Percentiles rank a stretch among this genome's conserved stretches.
These are phyloP conservation scores for Clavelina lepadiformis DNA, from an alignment of 23 tunicate species.

Conservation along the genomic window DNA sequence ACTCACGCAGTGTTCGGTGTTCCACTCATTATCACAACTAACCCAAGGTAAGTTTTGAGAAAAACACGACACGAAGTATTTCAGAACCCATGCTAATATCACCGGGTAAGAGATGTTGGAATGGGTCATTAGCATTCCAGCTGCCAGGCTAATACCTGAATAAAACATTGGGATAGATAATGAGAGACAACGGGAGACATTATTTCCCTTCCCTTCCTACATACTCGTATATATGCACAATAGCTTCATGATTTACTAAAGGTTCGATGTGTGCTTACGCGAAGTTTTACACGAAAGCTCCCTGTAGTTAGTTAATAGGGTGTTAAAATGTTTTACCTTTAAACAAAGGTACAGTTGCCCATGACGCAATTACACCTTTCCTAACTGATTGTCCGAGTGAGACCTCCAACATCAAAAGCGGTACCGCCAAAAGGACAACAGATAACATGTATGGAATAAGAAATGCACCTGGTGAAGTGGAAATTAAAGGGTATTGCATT, in stretches of 20 bases:
- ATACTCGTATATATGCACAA: too few species aligned
- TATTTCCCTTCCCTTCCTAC: too few species aligned
- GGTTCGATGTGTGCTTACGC: too few species aligned
- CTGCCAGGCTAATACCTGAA: neutral
- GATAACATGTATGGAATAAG: neutral
- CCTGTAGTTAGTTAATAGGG: neutral
- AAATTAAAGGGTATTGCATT: too few species aligned
- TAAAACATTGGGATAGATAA: too few species aligned
- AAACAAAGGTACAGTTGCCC: slow-evolving; percentile 3
- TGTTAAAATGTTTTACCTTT: neutral
- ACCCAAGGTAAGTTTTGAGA: neutral
- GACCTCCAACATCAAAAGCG: neutral
- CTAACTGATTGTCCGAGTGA: slow-evolving; percentile 4
- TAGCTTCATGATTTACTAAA: too few species aligned
- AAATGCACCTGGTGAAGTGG: too few species aligned
- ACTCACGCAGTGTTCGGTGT: slow-evolving; percentile 1
- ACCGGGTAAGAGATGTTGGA: slow-evolving; percentile 1
- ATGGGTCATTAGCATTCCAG: neutral
- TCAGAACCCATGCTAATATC: slow-evolving; percentile 1
- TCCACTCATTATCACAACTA: slow-evolving; percentile 1
- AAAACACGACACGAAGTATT: slow-evolving; percentile 2
- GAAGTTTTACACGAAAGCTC: too few species aligned
- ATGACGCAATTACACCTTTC: neutral
- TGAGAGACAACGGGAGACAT: too few species aligned
- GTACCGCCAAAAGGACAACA: neutral